Conservation (phyloP, 2,888 invertebrate genomes). For the Prosopocoilus inquinatus region DNA sequence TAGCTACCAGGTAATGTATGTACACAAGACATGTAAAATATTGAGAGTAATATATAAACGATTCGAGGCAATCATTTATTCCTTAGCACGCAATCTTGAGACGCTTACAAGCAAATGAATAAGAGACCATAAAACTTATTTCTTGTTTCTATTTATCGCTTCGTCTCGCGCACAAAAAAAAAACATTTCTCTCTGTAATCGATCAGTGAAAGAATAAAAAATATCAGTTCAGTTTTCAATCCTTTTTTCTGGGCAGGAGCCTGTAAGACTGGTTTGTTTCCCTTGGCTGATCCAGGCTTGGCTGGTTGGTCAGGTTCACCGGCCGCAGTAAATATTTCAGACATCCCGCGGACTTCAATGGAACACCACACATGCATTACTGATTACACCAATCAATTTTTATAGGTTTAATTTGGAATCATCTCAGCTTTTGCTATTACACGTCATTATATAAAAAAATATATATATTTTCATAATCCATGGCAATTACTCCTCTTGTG, state of each 20-base stretch:
- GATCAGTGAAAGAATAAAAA: slow-evolving; percentile 36
- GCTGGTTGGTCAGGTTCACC: slow-evolving; percentile 38
- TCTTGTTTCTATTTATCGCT: slow-evolving; percentile 30
- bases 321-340: slow-evolving; percentile 48
- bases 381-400: slow-evolving; percentile 16
- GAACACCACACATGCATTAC: slow-evolving; percentile 42
- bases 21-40: slow-evolving; percentile 45
- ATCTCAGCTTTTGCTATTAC: not conserved
- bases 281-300: slow-evolving; percentile 26
- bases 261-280: slow-evolving; percentile 47
- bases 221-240: slow-evolving; percentile 38
- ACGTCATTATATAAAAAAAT: not conserved
- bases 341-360: slow-evolving; percentile 42
- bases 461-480: no score
- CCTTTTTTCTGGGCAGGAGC: slow-evolving; percentile 34
- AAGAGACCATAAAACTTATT: slow-evolving; percentile 30
- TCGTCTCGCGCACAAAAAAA: slow-evolving; percentile 18
- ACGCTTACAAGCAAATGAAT: slow-evolving; percentile 26
- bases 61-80: slow-evolving; percentile 41
- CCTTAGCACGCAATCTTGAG: slow-evolving; percentile 44
- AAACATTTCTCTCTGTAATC: slow-evolving; percentile 27
- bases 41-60: slow-evolving; percentile 41
- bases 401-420: slow-evolving; percentile 2
- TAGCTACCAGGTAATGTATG: slow-evolving; percentile 48
- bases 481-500: no score